These are phyloP conservation scores for Cheilosia soror DNA, from an alignment of 2,888 invertebrate species.

Conservation along the genomic window DNA sequence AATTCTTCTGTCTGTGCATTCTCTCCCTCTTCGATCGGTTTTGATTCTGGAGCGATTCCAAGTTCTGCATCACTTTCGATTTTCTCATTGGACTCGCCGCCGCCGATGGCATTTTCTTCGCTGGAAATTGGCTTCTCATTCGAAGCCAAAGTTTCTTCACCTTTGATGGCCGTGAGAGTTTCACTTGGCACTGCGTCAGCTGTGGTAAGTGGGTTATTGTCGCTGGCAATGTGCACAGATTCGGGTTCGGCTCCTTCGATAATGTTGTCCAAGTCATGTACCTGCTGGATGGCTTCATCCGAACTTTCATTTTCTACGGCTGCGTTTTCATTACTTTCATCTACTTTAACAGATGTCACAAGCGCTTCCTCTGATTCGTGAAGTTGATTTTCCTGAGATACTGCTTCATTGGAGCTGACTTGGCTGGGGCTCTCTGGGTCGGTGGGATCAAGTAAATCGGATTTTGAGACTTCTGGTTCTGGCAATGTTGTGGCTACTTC, in stretches of 20 bases:
- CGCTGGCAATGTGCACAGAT: constrained; percentile 30
- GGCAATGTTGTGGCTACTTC: constrained; percentile 13
- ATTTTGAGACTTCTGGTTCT: constrained; percentile 25
- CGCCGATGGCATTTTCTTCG: constrained; percentile 40
- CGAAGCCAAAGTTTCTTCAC: constrained; percentile 41
- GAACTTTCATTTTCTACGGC: constrained; percentile 52
- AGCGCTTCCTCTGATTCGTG: constrained; percentile 29
- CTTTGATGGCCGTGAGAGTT: constrained; percentile 28
- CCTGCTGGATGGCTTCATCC: constrained; percentile 44
- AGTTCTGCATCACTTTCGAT: constrained; percentile 67
- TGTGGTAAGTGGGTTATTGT: constrained; percentile 50
- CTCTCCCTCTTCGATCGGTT: constrained; percentile 37
- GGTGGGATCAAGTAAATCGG: constrained; percentile 5
- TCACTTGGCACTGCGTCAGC: constrained; percentile 51
- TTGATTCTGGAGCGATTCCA: constrained; percentile 44
- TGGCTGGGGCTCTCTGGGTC: background rate
- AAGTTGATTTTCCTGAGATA: constrained; percentile 51
- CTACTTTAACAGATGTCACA: constrained; percentile 15
- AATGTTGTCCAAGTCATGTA: constrained; percentile 55
- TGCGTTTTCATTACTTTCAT: constrained; percentile 27
- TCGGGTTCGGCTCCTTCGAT: constrained; percentile 50
- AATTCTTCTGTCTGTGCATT: constrained; percentile 11
- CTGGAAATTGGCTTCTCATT: constrained; percentile 41
- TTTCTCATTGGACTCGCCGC: constrained; percentile 45
- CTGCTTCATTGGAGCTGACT: constrained; percentile 27